Conservation (phyloP, 2,888 invertebrate genomes). For the Hesperia comma region DNA sequence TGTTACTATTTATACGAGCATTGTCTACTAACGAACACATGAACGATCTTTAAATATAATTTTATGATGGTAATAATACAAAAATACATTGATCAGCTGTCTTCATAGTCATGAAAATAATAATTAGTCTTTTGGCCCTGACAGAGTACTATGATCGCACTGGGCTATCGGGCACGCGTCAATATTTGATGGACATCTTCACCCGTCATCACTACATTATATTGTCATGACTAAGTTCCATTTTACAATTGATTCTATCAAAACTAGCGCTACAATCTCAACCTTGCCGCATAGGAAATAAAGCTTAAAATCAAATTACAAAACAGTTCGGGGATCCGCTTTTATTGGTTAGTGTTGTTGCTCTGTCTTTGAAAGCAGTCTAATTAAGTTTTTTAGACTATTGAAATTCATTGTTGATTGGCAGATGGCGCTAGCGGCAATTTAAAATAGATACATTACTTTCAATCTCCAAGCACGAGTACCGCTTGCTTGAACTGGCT, state of each 20-base stretch:
- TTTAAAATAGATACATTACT: slow-evolving; percentile 69
- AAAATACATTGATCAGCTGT: slow-evolving; percentile 55
- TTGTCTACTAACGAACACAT: slow-evolving; percentile 37
- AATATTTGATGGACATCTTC: slow-evolving; percentile 78
- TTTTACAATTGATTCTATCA: slow-evolving; percentile 39
- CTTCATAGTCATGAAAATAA: slow-evolving; percentile 63
- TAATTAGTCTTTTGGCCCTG: slow-evolving; percentile 70
- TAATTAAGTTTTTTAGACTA: slow-evolving; percentile 80
- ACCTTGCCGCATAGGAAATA: slow-evolving; percentile 50
- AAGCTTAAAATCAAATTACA: slow-evolving; percentile 40
- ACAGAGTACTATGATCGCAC: slow-evolving; percentile 57
- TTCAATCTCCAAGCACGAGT: slow-evolving; percentile 41
- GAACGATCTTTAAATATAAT: slow-evolving; percentile 41
- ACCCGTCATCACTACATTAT: slow-evolving; percentile 77
- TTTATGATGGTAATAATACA: slow-evolving; percentile 39
- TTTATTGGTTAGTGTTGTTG: slow-evolving; percentile 56
- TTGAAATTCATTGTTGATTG: slow-evolving; percentile 80
- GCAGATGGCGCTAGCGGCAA: slow-evolving; percentile 80
- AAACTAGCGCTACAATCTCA: slow-evolving; percentile 43
- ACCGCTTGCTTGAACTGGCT: slow-evolving; percentile 24
- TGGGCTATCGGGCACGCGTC: slow-evolving; percentile 75
- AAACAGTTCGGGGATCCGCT: slow-evolving; percentile 37
- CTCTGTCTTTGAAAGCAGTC: slow-evolving; percentile 77
- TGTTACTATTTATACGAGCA: slow-evolving; percentile 28
- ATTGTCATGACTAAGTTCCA: slow-evolving; percentile 53